These are phyloP conservation scores for human DNA, from an alignment of 2,113 vertebrate species.

Conservation along the genomic window DNA sequence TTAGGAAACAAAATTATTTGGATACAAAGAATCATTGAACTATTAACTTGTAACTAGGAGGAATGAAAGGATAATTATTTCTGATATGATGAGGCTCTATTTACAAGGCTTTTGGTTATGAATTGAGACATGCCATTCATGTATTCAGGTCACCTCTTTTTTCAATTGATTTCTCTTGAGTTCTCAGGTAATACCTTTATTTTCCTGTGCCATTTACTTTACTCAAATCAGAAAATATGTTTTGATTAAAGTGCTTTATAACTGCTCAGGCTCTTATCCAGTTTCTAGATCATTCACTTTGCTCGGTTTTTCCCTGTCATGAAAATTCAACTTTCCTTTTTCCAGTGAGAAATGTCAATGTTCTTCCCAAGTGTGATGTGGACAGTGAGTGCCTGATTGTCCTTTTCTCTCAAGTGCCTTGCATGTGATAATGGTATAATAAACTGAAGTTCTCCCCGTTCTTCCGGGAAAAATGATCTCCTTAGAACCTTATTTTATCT, in stretches of 20 bases:
- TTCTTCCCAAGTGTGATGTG: background rate
- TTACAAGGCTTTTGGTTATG: background rate
- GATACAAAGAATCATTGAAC: background rate
- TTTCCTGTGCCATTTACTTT: slow-evolving; percentile 16
- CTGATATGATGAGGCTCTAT: background rate
- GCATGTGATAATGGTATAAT: background rate
- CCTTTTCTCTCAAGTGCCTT: background rate
- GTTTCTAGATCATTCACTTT: background rate
- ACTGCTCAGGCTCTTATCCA: background rate
- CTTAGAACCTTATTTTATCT: background rate
- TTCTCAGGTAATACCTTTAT: background rate
- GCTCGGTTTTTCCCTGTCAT: background rate
- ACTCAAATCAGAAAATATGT: background rate
- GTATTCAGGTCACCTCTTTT: background rate
- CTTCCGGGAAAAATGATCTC: background rate
- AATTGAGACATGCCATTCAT: background rate
- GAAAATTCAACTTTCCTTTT: background rate
- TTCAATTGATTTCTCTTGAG: background rate
- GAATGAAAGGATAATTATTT: background rate
- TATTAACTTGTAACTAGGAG: background rate
- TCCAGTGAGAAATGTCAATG: background rate
- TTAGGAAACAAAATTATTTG: background rate
- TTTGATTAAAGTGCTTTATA: background rate
- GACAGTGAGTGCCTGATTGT: background rate
- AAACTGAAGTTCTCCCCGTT: background rate